Evolutionary conservation across 1,140 invertebrate species (phyloP), one percentile per base, ranked within the genome.

Genomic region (Scaptodrosophila lebanonensis): DNA sequence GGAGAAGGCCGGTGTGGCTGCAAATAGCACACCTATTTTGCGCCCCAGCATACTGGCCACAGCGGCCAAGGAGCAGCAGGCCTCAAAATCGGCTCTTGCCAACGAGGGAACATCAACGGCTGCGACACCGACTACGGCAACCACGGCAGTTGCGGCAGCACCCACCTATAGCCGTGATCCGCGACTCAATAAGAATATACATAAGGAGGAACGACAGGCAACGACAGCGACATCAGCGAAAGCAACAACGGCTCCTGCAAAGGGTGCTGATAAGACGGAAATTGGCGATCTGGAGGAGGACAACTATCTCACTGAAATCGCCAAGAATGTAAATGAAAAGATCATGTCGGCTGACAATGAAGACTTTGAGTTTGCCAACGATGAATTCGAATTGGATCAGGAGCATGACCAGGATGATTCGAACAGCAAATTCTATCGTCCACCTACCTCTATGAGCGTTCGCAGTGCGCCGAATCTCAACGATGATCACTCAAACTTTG

Each of bases 301-400:
- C 54, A 86, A 85, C 36, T 86, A 85, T 54, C 47, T 87, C 3
- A 85, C 85, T 8, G 82, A 83, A 40, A 86, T 87, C 7, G 85
- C 85, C 0, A 86, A 87, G 44, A 86, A 84, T 38, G 83, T 87
- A 1, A 86, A 86, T 36, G 84, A 86, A 20, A 86, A 86, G 43
- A 86, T 86, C 32, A 86, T 86, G 84, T 85, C 84, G 36, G 65
- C 75, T 0, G 67, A 66, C 5, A 83, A 83, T 51, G 61, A 82
- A 45, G 85, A 86, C 33, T 86, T 86, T 16, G 73, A 73, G 44
- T 84, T 83, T 22, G 77, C 73, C 30, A 62, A 86, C 54, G 84
- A 86, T 50, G 84, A 77, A 18, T 85, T 86, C 32, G 84, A 86
- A 16, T 50, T 72, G 35, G 71, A 69, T 2, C 50, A 66, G 15